These are phyloP conservation scores for Malachius bipustulatus DNA, from an alignment of 2,888 invertebrate species.

Conservation along the genomic window DNA sequence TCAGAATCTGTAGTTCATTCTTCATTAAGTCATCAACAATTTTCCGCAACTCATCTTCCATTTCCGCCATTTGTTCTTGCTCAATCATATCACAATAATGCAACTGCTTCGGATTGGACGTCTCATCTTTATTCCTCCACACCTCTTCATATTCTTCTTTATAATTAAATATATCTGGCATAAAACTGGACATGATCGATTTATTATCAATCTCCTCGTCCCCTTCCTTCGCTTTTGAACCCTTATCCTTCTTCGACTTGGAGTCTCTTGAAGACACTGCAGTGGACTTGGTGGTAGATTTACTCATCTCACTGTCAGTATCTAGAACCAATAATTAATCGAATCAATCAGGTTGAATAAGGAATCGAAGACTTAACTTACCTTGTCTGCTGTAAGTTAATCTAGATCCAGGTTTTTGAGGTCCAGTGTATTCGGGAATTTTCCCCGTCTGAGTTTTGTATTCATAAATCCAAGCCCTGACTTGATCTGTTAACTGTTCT, in stretches of 20 bases:
- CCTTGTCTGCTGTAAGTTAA: constrained; percentile 71
- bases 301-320: constrained; percentile 69
- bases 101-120: constrained; percentile 58
- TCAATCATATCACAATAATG: constrained; percentile 76
- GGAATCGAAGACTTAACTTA: too few relatives aligned
- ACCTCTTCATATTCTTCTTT: constrained; percentile 70
- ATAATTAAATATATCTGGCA: constrained; percentile 56
- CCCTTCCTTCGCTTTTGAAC: constrained; percentile 50
- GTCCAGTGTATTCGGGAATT: constrained; percentile 85
- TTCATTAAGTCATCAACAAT: constrained; percentile 71
- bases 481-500: constrained; percentile 78
- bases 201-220: constrained; percentile 56
- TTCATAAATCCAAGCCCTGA: constrained; percentile 76
- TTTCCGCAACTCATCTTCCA: constrained; percentile 71
- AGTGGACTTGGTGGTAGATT: constrained; percentile 63
- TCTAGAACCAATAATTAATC: constrained; percentile 36
- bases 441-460: constrained; percentile 72
- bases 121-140: constrained; percentile 74
- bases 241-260: constrained; percentile 64
- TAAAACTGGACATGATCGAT: constrained; percentile 57
- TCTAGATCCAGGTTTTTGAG: constrained; percentile 81
- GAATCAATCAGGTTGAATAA: neutral
- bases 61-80: constrained; percentile 66
- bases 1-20: constrained; percentile 53
- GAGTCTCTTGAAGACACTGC: constrained; percentile 67